phyloP scores from a whole-genome alignment of 1,140 invertebrate species.

The Sipha flava region DNA sequence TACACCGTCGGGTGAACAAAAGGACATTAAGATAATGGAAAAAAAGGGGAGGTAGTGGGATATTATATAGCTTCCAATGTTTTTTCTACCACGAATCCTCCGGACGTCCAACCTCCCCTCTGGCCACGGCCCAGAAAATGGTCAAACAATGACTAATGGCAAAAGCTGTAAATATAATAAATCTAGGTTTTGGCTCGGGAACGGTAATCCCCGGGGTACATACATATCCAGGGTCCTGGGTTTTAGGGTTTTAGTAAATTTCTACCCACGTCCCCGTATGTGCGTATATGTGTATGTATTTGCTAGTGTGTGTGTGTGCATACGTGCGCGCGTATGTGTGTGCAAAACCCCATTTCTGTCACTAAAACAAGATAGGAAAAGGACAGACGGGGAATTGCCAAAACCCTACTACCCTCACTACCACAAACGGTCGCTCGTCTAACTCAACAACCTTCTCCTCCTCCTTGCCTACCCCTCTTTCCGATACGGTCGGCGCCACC shows the following conservation, averaged over 20 bases:
- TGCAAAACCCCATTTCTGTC: conserved; percentile 21
- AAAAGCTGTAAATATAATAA: conserved; percentile 32
- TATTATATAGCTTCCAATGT: neutral
- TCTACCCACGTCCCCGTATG: neutral
- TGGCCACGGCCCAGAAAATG: conserved; percentile 23
- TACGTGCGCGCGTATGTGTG: neutral
- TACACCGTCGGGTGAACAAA: neutral
- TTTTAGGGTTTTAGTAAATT: conserved; percentile 28
- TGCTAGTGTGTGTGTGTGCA: no score
- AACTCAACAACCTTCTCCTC: neutral
- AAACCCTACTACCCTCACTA: neutral
- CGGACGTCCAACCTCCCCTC: neutral
- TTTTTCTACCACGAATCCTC: conserved; percentile 3
- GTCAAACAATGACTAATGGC: conserved; percentile 31
- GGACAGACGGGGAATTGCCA: conserved; percentile 23
- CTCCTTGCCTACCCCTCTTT: neutral
- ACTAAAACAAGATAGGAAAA: conserved; percentile 21
- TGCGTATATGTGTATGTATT: no score
- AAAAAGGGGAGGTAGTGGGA: neutral
- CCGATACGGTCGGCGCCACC: neutral
- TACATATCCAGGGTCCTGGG: neutral
- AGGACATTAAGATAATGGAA: conserved; percentile 32
- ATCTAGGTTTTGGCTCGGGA: conserved; percentile 30
- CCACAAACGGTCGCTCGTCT: neutral
- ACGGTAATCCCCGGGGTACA: conserved; percentile 16